Evolutionary conservation across 2,888 invertebrate species (phyloP), one percentile per base, ranked within the genome.

Genomic region (Eupithecia exiguata): DNA sequence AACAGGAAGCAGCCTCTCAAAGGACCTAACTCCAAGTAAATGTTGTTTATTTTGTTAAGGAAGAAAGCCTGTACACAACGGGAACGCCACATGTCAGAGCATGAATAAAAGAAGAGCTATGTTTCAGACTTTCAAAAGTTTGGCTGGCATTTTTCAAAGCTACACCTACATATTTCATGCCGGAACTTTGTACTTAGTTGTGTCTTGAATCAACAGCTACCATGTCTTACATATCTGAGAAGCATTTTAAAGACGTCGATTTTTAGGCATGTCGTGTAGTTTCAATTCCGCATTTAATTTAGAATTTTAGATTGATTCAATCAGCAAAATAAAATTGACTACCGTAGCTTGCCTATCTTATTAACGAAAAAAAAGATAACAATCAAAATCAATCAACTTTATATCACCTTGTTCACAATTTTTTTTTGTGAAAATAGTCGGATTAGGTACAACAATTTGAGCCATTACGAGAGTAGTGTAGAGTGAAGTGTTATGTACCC

Each of bases 51-150:
- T 94, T 93, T 92, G 93, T 93, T 94, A 91, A 83, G 84, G 86
- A 92, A 93, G 93, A 94, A 93, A 93, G 92, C 90, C 87, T 91
- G 92, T 89, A 89, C 88, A 93, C 92, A 90, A 89, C 90, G 87
- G 82, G 90, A 88, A 89, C 90, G 90, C 93, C 94, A 94, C 92
- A 94, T 94, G 93, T 93, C 91, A 91, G 91, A 87, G 82, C 90
- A 94, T 94, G 94, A 94, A 94, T 94, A 94, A 94, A 93, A 93
- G 89, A 94, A 89, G 90, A 93, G 91, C 91, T 88, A 91, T 90
- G 91, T 92, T 92, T 90, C 92, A 93, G 92, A 93, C 91, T 93
- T 93, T 92, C 87, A 90, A 90, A 93, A 93, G 89, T 93, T 92
- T 84, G 84, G 84, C 84, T 87, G 84, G 87, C 89, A 92, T 92